These are phyloP conservation scores for Pseudomyrmex concolor DNA, from an alignment of 1,140 invertebrate species.

Conservation along the genomic window DNA sequence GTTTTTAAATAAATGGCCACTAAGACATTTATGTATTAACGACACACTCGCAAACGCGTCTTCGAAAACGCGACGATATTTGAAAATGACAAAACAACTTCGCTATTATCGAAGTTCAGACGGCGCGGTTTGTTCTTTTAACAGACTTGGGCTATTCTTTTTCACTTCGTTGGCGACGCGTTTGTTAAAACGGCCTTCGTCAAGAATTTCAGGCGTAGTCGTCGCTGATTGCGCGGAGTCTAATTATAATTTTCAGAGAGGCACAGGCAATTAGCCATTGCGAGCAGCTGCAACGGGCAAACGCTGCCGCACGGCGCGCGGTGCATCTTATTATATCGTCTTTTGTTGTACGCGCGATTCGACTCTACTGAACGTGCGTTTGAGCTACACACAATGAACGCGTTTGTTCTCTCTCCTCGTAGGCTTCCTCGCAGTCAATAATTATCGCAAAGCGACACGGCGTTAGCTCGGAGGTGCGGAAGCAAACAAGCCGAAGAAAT, in stretches of 20 bases:
- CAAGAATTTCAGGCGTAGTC: slow-evolving; percentile 57
- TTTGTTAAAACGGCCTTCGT: slow-evolving; percentile 63
- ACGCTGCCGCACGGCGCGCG: slow-evolving; percentile 47
- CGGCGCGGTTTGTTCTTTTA: not conserved
- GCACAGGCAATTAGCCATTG: slow-evolving; percentile 66
- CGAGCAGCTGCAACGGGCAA: slow-evolving; percentile 69
- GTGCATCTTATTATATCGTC: slow-evolving; percentile 70
- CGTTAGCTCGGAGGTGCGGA: not conserved
- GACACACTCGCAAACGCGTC: not conserved
- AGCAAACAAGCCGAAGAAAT: slow-evolving; percentile 30
- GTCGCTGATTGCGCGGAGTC: slow-evolving; percentile 69
- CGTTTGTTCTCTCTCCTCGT: not conserved
- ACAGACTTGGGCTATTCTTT: slow-evolving; percentile 24
- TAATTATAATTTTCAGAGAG: slow-evolving; percentile 72
- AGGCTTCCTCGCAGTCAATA: slow-evolving; percentile 4
- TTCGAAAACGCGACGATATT: not conserved
- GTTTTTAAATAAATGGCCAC: too few species aligned
- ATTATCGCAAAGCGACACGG: slow-evolving; percentile 21
- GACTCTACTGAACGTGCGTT: slow-evolving; percentile 48
- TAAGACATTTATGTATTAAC: not conserved
- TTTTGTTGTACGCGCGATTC: slow-evolving; percentile 57
- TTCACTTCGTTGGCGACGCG: slow-evolving; percentile 47
- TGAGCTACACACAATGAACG: not conserved
- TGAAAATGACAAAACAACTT: slow-evolving; percentile 50
- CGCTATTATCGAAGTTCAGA: slow-evolving; percentile 41